Evolutionary conservation across 2,888 invertebrate genomes (phyloP).

Genomic region (Carpatolechia fugitivella): DNA sequence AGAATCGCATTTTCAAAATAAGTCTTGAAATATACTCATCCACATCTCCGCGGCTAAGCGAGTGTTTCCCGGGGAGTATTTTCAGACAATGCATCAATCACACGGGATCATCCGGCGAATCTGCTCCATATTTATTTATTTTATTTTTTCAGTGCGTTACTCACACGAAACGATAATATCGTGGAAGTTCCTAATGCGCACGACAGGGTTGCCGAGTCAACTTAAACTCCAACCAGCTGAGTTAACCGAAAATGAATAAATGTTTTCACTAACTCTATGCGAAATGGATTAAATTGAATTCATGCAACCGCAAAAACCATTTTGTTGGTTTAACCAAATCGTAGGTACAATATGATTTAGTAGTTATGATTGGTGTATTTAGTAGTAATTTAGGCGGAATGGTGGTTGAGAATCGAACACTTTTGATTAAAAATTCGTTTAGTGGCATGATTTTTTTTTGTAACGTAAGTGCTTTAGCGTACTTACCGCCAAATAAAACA

Average conservation of each 20-base stretch:
- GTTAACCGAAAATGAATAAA: not conserved
- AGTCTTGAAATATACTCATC: slow-evolving; percentile 1
- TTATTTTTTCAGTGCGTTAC: slow-evolving; percentile 24
- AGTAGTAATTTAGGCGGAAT: not conserved
- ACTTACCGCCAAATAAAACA: too few relatives aligned
- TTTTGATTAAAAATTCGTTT: too few relatives aligned
- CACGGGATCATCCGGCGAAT: slow-evolving; percentile 38
- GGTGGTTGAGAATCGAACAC: not conserved
- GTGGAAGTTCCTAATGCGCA: slow-evolving; percentile 9
- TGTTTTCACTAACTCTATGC: not conserved
- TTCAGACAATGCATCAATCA: slow-evolving; percentile 47
- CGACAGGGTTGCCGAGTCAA: slow-evolving; percentile 10
- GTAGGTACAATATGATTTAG: not conserved
- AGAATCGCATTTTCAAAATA: not conserved
- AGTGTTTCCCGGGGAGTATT: slow-evolving; percentile 5
- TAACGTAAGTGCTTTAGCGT: too few relatives aligned
- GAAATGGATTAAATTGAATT: slow-evolving; percentile 12
- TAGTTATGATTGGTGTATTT: not conserved
- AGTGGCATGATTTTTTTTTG: too few relatives aligned
- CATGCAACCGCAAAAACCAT: slow-evolving; percentile 2
- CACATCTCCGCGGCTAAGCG: not conserved
- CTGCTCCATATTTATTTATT: slow-evolving; percentile 45
- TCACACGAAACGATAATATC: not conserved
- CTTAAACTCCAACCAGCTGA: not conserved
- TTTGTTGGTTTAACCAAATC: slow-evolving; percentile 6